These are phyloP conservation scores for Kuschelorhynchus macadamiae DNA, from an alignment of 2,888 invertebrate species.

Conservation along the genomic window DNA sequence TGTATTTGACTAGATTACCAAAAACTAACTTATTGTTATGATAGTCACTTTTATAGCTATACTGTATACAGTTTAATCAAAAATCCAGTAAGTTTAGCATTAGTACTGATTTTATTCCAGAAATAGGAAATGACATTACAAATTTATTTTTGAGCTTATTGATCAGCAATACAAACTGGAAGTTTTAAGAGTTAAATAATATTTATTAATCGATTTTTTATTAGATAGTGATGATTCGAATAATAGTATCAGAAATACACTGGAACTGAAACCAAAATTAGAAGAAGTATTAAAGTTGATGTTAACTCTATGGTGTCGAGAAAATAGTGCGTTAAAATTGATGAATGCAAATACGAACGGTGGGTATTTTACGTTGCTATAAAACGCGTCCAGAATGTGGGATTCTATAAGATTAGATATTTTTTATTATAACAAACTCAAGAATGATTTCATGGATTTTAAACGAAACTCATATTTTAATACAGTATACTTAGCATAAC, in stretches of 20 bases:
- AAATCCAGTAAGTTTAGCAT: too few relatives aligned
- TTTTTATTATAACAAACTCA: not conserved
- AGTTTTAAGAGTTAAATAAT: not conserved
- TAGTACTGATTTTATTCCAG: too few relatives aligned
- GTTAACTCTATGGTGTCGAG: conserved; percentile 87
- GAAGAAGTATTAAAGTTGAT: conserved; percentile 86
- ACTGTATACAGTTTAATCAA: too few relatives aligned
- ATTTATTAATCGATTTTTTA: not conserved
- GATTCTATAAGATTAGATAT: not conserved
- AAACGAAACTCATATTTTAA: not conserved
- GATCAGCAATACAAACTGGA: too few relatives aligned
- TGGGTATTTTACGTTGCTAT: conserved; percentile 38
- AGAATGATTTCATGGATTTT: not conserved
- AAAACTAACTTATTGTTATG: too few relatives aligned
- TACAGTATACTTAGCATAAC: not conserved
- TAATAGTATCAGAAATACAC: conserved; percentile 56
- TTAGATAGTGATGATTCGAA: not conserved
- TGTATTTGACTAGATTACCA: too few relatives aligned
- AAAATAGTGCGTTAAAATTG: conserved; percentile 74
- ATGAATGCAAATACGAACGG: conserved; percentile 47
- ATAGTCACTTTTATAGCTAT: too few relatives aligned
- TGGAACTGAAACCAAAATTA: conserved; percentile 75
- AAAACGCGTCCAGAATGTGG: not conserved
- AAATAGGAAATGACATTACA: too few relatives aligned
- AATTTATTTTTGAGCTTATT: too few relatives aligned